These are phyloP conservation scores for Nematolebias whitei DNA, from an alignment of 2,113 vertebrate genomes.

Conservation along the genomic window DNA sequence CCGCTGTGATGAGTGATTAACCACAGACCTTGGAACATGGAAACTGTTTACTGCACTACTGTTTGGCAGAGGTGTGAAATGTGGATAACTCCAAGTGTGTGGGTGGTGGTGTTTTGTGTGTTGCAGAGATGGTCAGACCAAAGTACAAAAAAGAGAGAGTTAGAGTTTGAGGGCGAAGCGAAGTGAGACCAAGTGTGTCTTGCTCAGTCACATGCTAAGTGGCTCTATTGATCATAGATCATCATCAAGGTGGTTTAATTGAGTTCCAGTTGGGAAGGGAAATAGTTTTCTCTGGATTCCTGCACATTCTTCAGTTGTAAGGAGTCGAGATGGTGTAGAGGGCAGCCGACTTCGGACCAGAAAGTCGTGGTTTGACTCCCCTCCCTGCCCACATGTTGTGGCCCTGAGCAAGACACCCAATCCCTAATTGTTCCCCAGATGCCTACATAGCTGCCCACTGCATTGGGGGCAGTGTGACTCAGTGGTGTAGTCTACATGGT, in stretches of 20 bases:
- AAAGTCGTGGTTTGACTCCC: too few species aligned
- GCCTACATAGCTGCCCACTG: too few species aligned
- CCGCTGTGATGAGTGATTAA: slow-evolving; percentile 38
- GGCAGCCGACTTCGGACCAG: too few species aligned
- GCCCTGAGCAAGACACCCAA: too few species aligned
- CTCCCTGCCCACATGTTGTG: too few species aligned
- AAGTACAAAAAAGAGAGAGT: background rate
- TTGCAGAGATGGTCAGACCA: background rate
- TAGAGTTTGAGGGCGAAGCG: slow-evolving; percentile 1
- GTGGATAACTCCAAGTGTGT: slow-evolving; percentile 15
- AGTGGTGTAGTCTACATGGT: too few species aligned
- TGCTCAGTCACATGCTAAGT: slow-evolving; percentile 51
- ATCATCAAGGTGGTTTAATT: slow-evolving; percentile 49
- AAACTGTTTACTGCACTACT: slow-evolving; percentile 15
- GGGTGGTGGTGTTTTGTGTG: background rate
- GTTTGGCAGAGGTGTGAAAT: slow-evolving; percentile 17
- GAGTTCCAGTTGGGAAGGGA: slow-evolving; percentile 2
- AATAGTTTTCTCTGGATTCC: slow-evolving; percentile 1
- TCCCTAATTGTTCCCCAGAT: too few species aligned
- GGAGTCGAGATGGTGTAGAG: too few species aligned
- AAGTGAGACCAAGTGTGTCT: slow-evolving; percentile 18
- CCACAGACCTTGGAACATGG: slow-evolving; percentile 26
- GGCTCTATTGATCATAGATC: slow-evolving; percentile 51
- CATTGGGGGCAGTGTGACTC: too few species aligned
- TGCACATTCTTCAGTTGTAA: background rate